Evolutionary conservation across 2,113 vertebrate genomes (phyloP).

Genomic region (Pleuronectes platessa): DNA sequence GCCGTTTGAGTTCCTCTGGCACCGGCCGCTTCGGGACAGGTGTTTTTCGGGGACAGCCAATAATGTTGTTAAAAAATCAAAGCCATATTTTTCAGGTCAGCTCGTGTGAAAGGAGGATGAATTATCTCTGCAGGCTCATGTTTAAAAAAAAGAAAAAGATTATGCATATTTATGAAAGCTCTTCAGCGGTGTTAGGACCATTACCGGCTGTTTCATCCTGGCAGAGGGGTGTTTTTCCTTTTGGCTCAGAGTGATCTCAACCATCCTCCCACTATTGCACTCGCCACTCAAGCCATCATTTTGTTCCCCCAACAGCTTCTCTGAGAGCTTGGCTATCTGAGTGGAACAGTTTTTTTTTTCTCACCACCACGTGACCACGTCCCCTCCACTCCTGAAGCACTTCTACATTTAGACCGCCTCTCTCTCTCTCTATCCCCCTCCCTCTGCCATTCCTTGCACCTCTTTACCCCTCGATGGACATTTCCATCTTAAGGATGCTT

Average conservation of each 20-base stretch:
- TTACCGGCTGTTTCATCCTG: conserved; percentile 84
- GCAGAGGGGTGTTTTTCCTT: conserved; percentile 79
- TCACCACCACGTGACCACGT: conserved; percentile 79
- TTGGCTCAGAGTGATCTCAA: conserved; percentile 66
- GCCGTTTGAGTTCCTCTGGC: conserved; percentile 54
- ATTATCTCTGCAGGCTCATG: conserved; percentile 70
- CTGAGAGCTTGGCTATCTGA: conserved; percentile 87
- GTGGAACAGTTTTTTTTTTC: conserved; percentile 79
- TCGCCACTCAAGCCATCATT: conserved; percentile 89
- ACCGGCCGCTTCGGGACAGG: conserved; percentile 50
- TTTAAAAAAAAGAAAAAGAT: conserved; percentile 49
- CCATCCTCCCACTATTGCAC: conserved; percentile 60
- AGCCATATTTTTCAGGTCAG: conserved; percentile 70
- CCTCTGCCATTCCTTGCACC: conserved; percentile 47
- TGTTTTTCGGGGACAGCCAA: conserved; percentile 66
- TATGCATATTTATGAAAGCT: conserved; percentile 78
- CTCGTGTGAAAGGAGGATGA: conserved; percentile 65
- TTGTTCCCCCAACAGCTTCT: conserved; percentile 76
- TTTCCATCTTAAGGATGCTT: conserved; percentile 80
- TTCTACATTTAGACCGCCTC: conserved; percentile 80
- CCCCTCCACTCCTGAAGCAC: conserved; percentile 85
- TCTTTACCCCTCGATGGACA: conserved; percentile 65
- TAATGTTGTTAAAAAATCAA: conserved; percentile 66
- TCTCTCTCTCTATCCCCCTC: conserved; percentile 46
- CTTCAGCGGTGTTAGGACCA: conserved; percentile 70